These are phyloP conservation scores for Neosilurus hyrtlii DNA, from an alignment of 2,797 vertebrate genomes.

Conservation along the genomic window DNA sequence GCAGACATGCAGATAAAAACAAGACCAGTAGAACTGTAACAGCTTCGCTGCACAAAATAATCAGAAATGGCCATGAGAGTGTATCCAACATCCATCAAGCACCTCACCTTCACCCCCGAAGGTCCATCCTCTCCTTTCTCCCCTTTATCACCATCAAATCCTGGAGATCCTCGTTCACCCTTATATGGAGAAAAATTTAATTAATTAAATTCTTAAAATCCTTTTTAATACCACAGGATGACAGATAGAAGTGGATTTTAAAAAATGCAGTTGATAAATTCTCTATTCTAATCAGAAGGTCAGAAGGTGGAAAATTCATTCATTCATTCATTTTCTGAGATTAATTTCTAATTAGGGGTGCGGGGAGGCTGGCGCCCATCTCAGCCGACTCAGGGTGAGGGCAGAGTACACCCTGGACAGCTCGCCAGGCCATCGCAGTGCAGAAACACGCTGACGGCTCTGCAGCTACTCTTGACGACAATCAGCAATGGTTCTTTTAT, in stretches of 20 bases:
- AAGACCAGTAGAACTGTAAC: not conserved
- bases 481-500: too few relatives aligned
- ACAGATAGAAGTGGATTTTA: not conserved
- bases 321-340: too few relatives aligned
- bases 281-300: not conserved
- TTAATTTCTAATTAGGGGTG: too few relatives aligned
- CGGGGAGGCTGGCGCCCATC: too few relatives aligned
- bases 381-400: too few relatives aligned
- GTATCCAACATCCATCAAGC: not conserved
- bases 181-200: constrained; percentile 54
- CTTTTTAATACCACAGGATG: not conserved
- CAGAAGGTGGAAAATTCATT: too few relatives aligned
- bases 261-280: not conserved
- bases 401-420: too few relatives aligned
- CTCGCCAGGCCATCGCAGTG: too few relatives aligned
- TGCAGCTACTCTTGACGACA: too few relatives aligned
- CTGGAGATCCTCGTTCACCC: constrained; percentile 80
- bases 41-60: not conserved
- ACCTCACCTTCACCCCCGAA: constrained; percentile 79
- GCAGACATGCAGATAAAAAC: not conserved
- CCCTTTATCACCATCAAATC: constrained; percentile 91
- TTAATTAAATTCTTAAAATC: not conserved
- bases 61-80: not conserved
- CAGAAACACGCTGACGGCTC: too few relatives aligned
- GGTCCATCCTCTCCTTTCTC: constrained; percentile 92